Base-by-base conservation (phyloP, 2,888 invertebrate species). In the Troides helena region DNA sequence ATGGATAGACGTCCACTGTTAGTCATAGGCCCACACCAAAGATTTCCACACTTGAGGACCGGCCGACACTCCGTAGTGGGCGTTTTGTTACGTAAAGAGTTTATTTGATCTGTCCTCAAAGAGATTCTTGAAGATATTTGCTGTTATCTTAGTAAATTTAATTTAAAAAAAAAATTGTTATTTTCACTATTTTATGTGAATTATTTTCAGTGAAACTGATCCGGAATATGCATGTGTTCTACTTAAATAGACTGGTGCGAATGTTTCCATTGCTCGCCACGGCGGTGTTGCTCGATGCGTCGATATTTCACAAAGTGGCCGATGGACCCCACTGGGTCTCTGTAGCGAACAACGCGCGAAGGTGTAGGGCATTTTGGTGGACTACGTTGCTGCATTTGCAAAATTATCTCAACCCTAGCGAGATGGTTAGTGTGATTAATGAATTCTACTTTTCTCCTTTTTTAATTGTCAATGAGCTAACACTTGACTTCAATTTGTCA, bases 281-380 rank as follows among this genome's bases (percentile, higher is more conserved):
- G 1, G 79, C 75, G 25, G 75, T 86, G 0, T 73, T 88, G 0
- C 73, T 88, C 0, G 84, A 87, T 68, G 80, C 82, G 0, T 84
- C 86, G 0, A 53, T 86, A 4, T 71, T 85, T 0, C 79, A 81
- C 68, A 79, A 81, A 17, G 50, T 87, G 0, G 63, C 80, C 0
- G 87, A 88, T 65, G 88, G 88, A 0, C 87, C 88, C 0, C 4
- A 59, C 72, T 14, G 78, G 46, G 66, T 71, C 10, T 2, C 14
- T 0, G 71, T 74, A 23, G 70, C 73, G 0, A 69, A 59, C 6
- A 72, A 78, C 0, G 78, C 80, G 0, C 76, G 82, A n/a, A 71
- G 73, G n/a, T 88, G 88, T 62, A 74, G 88, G 43, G 73, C 77
- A 0, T 80, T 77, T 59, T 88, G 88, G 88, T 88, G 88, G 83